phyloP scores from a whole-genome alignment of 2,797 vertebrate species.

The Neopelma chrysocephalum region DNA sequence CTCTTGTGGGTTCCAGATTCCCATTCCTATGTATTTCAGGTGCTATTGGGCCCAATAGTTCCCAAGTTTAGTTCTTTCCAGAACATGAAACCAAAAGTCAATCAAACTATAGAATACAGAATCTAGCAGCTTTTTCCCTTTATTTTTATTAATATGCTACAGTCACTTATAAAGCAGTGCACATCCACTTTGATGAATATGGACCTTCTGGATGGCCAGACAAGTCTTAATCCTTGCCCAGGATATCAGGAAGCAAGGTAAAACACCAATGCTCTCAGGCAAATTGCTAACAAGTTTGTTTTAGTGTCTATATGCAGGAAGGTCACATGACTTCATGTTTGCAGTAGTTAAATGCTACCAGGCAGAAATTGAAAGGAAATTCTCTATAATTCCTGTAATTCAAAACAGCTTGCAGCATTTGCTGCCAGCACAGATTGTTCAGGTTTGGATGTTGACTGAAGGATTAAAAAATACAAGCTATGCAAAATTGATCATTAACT shows the following conservation, averaged over 20 bases:
- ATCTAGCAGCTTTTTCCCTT: neutral
- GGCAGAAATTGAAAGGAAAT: constrained; percentile 23
- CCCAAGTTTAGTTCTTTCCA: neutral
- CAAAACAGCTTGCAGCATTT: neutral
- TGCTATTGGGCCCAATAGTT: neutral
- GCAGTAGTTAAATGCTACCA: neutral
- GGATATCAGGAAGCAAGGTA: neutral
- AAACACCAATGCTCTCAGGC: neutral
- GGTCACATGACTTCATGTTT: neutral
- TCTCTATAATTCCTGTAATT: neutral
- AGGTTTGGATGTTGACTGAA: neutral
- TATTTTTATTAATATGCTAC: neutral
- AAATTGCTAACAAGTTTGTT: neutral
- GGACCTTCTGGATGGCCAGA: neutral
- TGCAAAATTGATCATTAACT: neutral
- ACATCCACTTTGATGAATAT: neutral
- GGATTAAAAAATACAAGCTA: neutral
- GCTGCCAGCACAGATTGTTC: neutral
- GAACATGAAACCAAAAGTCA: neutral
- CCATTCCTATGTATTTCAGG: neutral
- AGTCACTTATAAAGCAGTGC: neutral
- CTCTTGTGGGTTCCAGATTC: neutral
- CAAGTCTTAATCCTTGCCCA: neutral
- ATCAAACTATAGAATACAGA: neutral
- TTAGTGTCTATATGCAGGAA: neutral